Evolutionary conservation across 2,888 invertebrate species (phyloP).

Genomic region (Platycnemis pennipes): DNA sequence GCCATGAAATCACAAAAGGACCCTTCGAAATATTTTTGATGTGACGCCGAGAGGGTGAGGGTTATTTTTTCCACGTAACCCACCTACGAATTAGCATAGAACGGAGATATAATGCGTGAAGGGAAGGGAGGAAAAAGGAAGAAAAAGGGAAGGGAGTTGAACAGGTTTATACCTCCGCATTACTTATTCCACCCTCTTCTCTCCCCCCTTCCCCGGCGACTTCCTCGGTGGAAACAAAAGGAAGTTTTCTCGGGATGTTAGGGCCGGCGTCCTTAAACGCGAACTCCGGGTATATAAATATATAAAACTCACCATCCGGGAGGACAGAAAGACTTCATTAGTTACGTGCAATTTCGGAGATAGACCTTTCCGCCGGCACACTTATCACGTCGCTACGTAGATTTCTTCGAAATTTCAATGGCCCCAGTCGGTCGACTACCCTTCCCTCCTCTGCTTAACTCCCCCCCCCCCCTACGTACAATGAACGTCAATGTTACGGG

Average conservation of each 20-base stretch:
- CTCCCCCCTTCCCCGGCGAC: neutral
- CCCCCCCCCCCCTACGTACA: neutral
- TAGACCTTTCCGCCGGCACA: neutral
- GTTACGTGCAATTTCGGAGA: neutral
- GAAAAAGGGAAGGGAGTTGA: conserved; percentile 5
- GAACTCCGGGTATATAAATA: neutral
- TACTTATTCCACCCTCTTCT: conserved; percentile 30
- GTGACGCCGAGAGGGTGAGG: conserved; percentile 29
- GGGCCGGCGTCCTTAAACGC: neutral
- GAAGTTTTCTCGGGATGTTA: neutral
- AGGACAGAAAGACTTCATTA: conserved; percentile 25
- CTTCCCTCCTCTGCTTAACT: neutral
- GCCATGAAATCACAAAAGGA: conserved; percentile 56
- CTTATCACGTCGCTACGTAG: neutral
- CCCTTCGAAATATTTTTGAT: conserved; percentile 58
- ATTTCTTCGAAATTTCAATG: neutral
- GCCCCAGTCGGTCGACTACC: neutral
- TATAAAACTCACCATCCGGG: neutral
- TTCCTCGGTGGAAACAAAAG: conserved; percentile 44
- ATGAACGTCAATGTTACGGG: neutral
- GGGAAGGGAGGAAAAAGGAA: neutral
- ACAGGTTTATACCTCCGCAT: conserved; percentile 39
- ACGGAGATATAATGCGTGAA: conserved; percentile 52
- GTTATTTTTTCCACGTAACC: conserved; percentile 32
- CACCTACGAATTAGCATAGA: conserved; percentile 52